Evolutionary conservation across 2,888 invertebrate species (phyloP), one percentile per base, ranked within the genome.

Genomic region (Thereva nobilitata): DNA sequence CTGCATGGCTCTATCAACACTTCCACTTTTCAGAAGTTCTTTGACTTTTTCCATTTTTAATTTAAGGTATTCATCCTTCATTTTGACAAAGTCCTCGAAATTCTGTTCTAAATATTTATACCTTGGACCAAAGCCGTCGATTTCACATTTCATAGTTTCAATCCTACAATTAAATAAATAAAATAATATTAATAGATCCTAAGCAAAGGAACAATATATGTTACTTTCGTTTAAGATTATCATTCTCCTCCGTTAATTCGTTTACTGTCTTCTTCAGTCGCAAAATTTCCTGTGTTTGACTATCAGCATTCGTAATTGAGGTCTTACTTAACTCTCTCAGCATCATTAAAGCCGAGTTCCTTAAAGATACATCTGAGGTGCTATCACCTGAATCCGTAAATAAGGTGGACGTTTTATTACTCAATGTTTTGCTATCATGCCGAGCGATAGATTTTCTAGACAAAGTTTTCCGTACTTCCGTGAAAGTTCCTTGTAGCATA

Each of bases 61-160:
- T 8, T n/a, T 5, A 9, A 47, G 8, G 40, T 63, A 68, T 7
- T 63, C 66, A 10, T 63, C 50, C 49, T 68, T 68, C 66, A 68
- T 66, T 12, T 50, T 56, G 8, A 68, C 49, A 9, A 68, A 66
- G 4, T 66, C 66, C 23, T 68, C 59, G 38, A 68, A 68, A 54
- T 68, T 57, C n/a, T 68, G 63, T 38, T 66, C 63, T 45, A 68
- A 47, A 45, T 63, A 63, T 45, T 66, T 68, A 45, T 66, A 66
- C 10, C 63, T 55, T 2, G 66, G 66, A 4, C 49, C 68, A 47
- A 52, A 37, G 10, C 41, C 23, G 0, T 37, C 35, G 3, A 59
- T 5, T 35, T 59, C 42, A 23, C 45, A 6, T 34, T 65, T 35
- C 37, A 47, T 49, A 34, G 54, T 53, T 38, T 64, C 53, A 34